These are phyloP conservation scores for Arnoldichthys spilopterus DNA, from an alignment of 2,797 vertebrate genomes.

Conservation along the genomic window DNA sequence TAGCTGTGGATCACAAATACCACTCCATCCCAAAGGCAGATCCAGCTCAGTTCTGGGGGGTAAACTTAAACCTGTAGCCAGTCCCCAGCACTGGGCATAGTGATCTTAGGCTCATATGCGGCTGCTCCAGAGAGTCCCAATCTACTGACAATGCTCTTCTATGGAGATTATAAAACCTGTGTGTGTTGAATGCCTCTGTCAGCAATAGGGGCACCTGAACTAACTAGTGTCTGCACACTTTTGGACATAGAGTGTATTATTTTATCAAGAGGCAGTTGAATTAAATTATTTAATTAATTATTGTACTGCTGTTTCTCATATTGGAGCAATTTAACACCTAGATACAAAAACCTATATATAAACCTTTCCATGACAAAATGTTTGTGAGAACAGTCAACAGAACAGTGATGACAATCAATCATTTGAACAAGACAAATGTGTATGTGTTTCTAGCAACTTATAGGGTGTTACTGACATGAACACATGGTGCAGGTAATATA, in stretches of 20 bases:
- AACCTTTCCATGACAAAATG: slow-evolving; percentile 35
- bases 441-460: slow-evolving; percentile 41
- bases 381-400: slow-evolving; percentile 58
- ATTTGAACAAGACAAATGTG: slow-evolving; percentile 55
- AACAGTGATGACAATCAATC: slow-evolving; percentile 79
- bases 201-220: neutral
- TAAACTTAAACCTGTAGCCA: too few relatives aligned
- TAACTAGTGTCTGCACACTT: neutral
- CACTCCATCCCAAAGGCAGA: neutral
- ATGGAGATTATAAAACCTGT: neutral
- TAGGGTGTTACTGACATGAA: slow-evolving; percentile 23
- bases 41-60: neutral
- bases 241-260: slow-evolving; percentile 13
- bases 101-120: neutral
- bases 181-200: neutral
- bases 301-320: slow-evolving; percentile 12
- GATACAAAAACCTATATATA: slow-evolving; percentile 29
- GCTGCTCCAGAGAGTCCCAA: neutral
- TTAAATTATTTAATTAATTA: neutral
- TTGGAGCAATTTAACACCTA: slow-evolving; percentile 1
- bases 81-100: neutral
- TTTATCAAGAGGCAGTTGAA: slow-evolving; percentile 9
- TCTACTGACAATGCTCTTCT: neutral
- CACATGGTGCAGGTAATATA: slow-evolving; percentile 4
- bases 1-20: neutral